Evolutionary conservation across 2,113 vertebrate genomes (phyloP), one percentile per base, ranked within the genome.

Genomic region (Dendropsophus ebraccatus): DNA sequence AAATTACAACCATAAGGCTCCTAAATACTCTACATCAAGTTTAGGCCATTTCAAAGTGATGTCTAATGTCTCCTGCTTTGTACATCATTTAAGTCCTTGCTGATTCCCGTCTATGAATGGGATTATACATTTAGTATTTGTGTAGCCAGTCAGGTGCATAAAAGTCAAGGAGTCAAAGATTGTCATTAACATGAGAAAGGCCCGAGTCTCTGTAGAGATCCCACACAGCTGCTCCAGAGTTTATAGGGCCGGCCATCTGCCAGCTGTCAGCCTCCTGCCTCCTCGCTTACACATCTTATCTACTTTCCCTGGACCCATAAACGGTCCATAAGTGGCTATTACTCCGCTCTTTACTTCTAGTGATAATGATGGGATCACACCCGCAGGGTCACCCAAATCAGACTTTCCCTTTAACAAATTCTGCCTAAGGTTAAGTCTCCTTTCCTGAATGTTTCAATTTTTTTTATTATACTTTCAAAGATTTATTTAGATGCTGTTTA

Each of bases 111-210:
- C 72, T 32, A 62, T 74, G 21, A 75, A 84, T 75, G 35, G 73
- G 73, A 84, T 84, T 65, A 84, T 32, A 23, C 16, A 62, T 84
- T 14, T 65, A 62, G 72, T 50, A 84, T 84, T 47, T 62, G 72
- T 41, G 14, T 60, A 30, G 60, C 11, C 67, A 28, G 37, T 73
- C 70, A 41, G 80, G 74, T 87, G 25, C 81, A 78, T 83, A 70
- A 85, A 85, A 84, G 83, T 82, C 72, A 87, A 79, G 50, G 67
- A 62, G 80, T 88, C 87, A 85, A 89, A 70, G 11, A 69, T 77
- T 35, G 76, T 76, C 82, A 90, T 91, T 90, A 88, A 56, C 88
- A 89, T 89, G 83, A 88, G 88, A 89, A 87, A 84, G 65, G 69
- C n/a, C 25, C n/a, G n/a, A 41, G 52, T 50, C 74, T 87, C 81